Evolutionary conservation across 2,888 invertebrate species (phyloP).

Genomic region (Branchellion lobata): DNA sequence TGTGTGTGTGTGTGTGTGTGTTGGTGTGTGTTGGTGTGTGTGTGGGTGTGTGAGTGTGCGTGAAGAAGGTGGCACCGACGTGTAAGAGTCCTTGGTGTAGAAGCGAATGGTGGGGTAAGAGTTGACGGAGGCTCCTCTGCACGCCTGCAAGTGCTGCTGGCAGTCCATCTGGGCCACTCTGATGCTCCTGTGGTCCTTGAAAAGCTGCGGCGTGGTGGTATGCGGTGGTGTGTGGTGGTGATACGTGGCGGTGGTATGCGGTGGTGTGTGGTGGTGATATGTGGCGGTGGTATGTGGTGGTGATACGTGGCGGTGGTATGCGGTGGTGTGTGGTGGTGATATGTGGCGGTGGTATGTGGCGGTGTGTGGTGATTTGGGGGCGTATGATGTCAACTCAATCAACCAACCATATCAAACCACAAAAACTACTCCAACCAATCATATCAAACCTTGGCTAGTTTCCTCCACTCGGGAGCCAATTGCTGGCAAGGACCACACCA

Average conservation of each 20-base stretch:
- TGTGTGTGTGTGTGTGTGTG: no score
- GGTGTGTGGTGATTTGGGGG: neutral
- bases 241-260: neutral
- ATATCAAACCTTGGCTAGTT: conserved; percentile 65
- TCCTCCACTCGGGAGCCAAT: conserved; percentile 71
- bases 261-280: neutral
- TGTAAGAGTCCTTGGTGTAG: conserved; percentile 61
- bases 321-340: no score
- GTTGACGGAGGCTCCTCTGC: conserved; percentile 67
- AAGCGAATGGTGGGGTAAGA: conserved; percentile 73
- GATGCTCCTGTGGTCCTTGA: conserved; percentile 65
- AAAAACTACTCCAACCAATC: neutral
- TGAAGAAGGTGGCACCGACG: no score
- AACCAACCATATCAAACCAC: neutral
- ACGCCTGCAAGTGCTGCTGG: conserved; percentile 67
- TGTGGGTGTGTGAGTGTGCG: no score
- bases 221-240: no score
- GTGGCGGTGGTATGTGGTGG: neutral
- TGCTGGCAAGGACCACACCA: conserved; percentile 77
- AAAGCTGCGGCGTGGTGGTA: conserved; percentile 52
- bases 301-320: no score
- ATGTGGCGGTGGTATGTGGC: neutral
- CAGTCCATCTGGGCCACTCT: conserved; percentile 73
- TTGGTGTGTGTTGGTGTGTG: no score
- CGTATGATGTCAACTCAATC: neutral